Evolutionary conservation across 2,797 vertebrate genomes (phyloP), one percentile per base, ranked within the genome.

Genomic region (Neomorphus geoffroyi): DNA sequence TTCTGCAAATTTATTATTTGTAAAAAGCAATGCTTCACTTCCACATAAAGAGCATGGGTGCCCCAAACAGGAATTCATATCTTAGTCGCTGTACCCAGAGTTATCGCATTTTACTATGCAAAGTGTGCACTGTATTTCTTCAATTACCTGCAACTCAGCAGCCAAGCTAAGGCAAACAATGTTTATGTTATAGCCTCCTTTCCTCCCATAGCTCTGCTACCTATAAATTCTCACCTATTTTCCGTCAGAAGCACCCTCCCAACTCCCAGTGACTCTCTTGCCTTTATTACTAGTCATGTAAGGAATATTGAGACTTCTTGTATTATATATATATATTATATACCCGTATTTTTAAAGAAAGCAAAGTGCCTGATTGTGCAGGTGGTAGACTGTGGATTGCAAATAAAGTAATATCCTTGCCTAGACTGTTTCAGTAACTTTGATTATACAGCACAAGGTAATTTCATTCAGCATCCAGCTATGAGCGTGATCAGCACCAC

Each of bases 401-500:
- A 66, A 61, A 77, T 7, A 13, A 19, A 73, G 4, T 6, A 58
- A 58, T 4, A 14, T 12, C 56, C 37, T 39, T 54, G 54, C 18
- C 35, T 30, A 64, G 12, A 4, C 39, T 46, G 13, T 72, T 41
- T 17, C 64, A 41, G 48, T 28, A 32, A 28, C n/a, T 88, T 33
- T 10, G 32, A 71, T 54, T 24, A n/a, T 9, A 2, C 37, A 72
- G 46, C 32, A 65, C 0, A 0, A 61, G 37, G 50, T 28, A 57
- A 0, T 10, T 54, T 28, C 19, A 37, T 4, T 9, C 28, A 77
- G 35, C 4, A 3, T 10, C n/a, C 53, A 48, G 46, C 23, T 30
- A 48, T 0, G 0, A 77, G 21, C 2, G 1, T 14, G 5, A 67
- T 13, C 65, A 78, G 28, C n/a, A 71, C 66, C 48, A 64, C 33